Evolutionary conservation across 2,888 invertebrate species (phyloP).

Genomic region (Luffia ferchaultella): DNA sequence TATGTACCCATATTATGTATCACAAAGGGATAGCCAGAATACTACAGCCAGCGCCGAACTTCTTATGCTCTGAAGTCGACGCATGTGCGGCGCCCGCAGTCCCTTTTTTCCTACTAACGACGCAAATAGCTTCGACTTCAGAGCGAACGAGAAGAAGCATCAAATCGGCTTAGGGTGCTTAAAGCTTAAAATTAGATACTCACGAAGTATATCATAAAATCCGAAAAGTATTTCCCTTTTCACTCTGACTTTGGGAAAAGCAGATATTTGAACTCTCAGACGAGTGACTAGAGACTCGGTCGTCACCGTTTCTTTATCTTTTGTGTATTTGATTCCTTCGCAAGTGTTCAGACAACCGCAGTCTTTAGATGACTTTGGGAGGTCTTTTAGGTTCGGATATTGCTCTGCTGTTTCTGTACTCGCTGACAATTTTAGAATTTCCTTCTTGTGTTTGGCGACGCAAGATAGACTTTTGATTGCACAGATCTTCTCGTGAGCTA

Average conservation of each 20-base stretch:
- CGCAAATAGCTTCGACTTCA: too few species aligned
- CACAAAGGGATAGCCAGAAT: too few species aligned
- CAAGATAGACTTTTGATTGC: slow-evolving; percentile 38
- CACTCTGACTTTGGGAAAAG: slow-evolving; percentile 74
- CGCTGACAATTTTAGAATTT: slow-evolving; percentile 34
- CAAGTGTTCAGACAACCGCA: slow-evolving; percentile 45
- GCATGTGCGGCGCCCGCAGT: too few species aligned
- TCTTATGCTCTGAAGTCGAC: too few species aligned
- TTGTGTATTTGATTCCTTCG: slow-evolving; percentile 32
- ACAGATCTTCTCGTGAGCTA: slow-evolving; percentile 44
- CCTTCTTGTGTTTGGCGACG: slow-evolving; percentile 31
- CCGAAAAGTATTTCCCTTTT: slow-evolving; percentile 74
- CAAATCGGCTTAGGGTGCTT: too few species aligned
- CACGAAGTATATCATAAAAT: slow-evolving; percentile 75
- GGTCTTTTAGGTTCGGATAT: slow-evolving; percentile 19
- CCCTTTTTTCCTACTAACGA: too few species aligned
- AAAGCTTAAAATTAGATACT: too few species aligned
- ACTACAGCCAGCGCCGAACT: too few species aligned
- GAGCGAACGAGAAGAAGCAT: too few species aligned
- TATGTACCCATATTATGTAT: too few species aligned
- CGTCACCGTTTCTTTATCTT: slow-evolving; percentile 31
- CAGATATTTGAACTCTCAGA: slow-evolving; percentile 61
- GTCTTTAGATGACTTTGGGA: slow-evolving; percentile 34
- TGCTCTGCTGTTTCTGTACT: slow-evolving; percentile 22
- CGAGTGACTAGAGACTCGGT: slow-evolving; percentile 24